phyloP scores from a whole-genome alignment of 2,888 invertebrate species.

The Digitonthophagus gazella region DNA sequence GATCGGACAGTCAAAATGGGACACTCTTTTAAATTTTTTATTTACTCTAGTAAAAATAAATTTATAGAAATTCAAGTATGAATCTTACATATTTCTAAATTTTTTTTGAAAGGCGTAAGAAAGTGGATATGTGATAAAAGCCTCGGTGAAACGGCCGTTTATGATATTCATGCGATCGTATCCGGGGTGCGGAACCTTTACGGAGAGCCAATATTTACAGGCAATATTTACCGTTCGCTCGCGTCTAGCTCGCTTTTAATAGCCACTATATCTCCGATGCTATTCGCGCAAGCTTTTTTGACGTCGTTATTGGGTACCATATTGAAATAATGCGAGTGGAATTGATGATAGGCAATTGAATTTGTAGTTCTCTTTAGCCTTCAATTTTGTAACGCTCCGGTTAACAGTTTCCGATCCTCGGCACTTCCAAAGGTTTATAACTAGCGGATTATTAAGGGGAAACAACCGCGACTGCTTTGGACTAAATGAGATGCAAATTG shows the following conservation, averaged over 20 bases:
- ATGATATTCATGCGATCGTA: background rate
- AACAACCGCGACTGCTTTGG: background rate
- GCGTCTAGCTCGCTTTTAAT: constrained; percentile 46
- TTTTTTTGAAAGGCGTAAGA: background rate
- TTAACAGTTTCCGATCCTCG: background rate
- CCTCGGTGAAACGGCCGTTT: background rate
- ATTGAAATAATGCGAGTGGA: background rate
- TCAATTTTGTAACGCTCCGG: background rate
- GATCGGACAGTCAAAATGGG: too few species aligned
- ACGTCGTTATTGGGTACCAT: background rate
- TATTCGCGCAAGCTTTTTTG: background rate
- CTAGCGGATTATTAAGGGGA: background rate
- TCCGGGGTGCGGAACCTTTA: background rate
- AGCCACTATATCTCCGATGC: constrained; percentile 35
- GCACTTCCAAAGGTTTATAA: background rate
- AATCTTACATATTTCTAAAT: background rate
- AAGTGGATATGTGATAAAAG: background rate
- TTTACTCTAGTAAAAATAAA: background rate
- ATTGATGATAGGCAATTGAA: background rate
- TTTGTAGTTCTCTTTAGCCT: background rate
- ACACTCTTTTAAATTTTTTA: background rate
- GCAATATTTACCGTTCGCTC: constrained; percentile 49
- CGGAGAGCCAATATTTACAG: constrained; percentile 44
- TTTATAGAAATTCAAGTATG: background rate
- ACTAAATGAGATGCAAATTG: background rate